Conservation (phyloP, 2,113 vertebrate genomes). For the Oreochromis niloticus region DNA sequence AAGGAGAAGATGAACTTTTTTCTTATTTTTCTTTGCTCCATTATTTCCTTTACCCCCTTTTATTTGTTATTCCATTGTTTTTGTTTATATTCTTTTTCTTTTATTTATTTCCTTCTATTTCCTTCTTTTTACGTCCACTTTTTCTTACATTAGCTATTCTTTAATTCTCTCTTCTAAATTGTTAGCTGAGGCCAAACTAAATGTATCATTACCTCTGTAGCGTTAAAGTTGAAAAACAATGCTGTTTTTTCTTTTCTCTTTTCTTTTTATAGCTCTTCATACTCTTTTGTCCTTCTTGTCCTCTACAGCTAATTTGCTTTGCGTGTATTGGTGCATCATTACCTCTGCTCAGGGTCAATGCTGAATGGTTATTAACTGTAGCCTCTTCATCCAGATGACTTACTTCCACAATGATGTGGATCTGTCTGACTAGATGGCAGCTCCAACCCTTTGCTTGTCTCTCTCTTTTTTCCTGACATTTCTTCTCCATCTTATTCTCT, state of each 20-base stretch:
- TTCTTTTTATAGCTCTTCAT: neutral
- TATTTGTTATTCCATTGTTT: neutral
- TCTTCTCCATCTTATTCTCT: neutral
- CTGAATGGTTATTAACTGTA: constrained; percentile 20
- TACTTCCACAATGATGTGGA: neutral
- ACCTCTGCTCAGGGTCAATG: constrained; percentile 16
- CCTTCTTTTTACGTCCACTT: neutral
- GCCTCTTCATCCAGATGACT: constrained; percentile 9
- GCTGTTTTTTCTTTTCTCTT: neutral
- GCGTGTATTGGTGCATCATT: neutral
- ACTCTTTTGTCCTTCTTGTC: neutral
- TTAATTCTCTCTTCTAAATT: neutral
- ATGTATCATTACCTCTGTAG: neutral
- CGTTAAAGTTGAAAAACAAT: neutral
- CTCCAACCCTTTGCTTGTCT: neutral
- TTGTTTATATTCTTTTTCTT: neutral
- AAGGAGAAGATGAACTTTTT: neutral
- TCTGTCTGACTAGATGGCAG: neutral
- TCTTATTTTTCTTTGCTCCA: neutral
- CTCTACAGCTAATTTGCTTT: neutral
- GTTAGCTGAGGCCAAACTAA: neutral
- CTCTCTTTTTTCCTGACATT: neutral
- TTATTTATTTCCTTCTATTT: neutral
- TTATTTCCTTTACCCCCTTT: neutral
- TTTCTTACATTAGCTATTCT: neutral